These are phyloP conservation scores for Galleria mellonella DNA, from an alignment of 1,140 invertebrate genomes.

Conservation along the genomic window DNA sequence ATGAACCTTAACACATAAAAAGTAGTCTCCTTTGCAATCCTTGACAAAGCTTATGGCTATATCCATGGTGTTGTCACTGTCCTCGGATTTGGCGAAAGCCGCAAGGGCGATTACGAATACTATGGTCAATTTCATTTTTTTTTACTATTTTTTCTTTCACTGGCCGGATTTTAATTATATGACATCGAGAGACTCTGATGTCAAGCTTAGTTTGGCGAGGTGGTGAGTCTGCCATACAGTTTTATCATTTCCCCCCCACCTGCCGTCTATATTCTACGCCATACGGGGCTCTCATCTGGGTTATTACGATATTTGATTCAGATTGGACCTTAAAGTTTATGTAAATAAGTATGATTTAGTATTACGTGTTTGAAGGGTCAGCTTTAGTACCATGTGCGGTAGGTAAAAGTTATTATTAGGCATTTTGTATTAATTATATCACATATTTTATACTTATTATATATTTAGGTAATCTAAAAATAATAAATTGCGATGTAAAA, in stretches of 20 bases:
- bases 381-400: neutral
- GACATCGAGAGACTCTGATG: slow-evolving; percentile 44
- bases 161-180: slow-evolving; percentile 38
- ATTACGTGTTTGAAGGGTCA: neutral
- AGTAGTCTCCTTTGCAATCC: slow-evolving; percentile 58
- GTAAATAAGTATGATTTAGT: slow-evolving; percentile 30
- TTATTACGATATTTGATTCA: slow-evolving; percentile 45
- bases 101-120: slow-evolving; percentile 33
- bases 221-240: slow-evolving; percentile 44
- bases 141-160: slow-evolving; percentile 28
- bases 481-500: too few relatives aligned
- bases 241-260: slow-evolving; percentile 59
- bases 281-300: slow-evolving; percentile 48
- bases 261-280: slow-evolving; percentile 27
- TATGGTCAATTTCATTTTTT: slow-evolving; percentile 55
- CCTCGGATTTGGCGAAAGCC: slow-evolving; percentile 36
- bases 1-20: slow-evolving; percentile 65
- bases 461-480: too few relatives aligned
- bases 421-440: neutral
- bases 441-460: too few relatives aligned
- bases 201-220: slow-evolving; percentile 54
- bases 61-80: slow-evolving; percentile 53
- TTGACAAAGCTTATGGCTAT: slow-evolving; percentile 55
- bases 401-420: slow-evolving; percentile 2
- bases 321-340: slow-evolving; percentile 52